Base-by-base conservation (phyloP, 2,113 vertebrate genomes). In the Macquaria australasica region DNA sequence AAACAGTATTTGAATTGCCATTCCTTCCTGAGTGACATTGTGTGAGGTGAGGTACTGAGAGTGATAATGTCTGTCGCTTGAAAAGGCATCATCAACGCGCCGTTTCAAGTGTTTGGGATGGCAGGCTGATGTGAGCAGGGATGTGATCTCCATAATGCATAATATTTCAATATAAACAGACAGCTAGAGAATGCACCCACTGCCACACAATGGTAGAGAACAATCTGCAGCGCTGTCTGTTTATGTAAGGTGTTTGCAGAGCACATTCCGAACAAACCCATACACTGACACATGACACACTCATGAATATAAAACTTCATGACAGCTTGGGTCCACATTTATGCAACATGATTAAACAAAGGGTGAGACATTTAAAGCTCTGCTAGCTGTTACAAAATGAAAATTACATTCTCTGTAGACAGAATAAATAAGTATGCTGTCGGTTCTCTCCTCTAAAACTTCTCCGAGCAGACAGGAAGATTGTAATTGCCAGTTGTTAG, bases 61-160 rank as follows among this genome's bases (percentile, higher is more conserved):
- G 62, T n/a, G 51, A 86, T 83, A 60, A 75, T 0, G 21, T 37
- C 67, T 75, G 56, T 39, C 0, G 12, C 69, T 82, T 87, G 56
- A 70, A 83, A 77, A 81, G 25, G 71, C 66, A 80, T 77, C 78
- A 67, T 74, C 64, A 71, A 18, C 7, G 0, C 18, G 7, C 5
- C 23, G 28, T 72, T 87, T 83, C 39, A 39, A 74, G 53, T 69
- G 86, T 70, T 56, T 63, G 48, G 53, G 31, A 62, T 31, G 45
- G 53, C 60, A 39, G 80, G n/a, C 39, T 62, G 73, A 81, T 79
- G 25, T 70, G 78, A 82, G 34, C 23, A 39, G 66, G 56, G 14
- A 66, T 71, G 69, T 62, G 87, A 84, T 85, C 73, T 79, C 63
- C 48, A 87, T 74, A 68, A 81, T 8, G 16, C 63, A 82, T 37